A percentile compares a stretch with the other conserved stretches of the same genome.
phyloP scores from a whole-genome alignment of 2,888 invertebrate genomes.

The Pachymerium ferrugineum region DNA sequence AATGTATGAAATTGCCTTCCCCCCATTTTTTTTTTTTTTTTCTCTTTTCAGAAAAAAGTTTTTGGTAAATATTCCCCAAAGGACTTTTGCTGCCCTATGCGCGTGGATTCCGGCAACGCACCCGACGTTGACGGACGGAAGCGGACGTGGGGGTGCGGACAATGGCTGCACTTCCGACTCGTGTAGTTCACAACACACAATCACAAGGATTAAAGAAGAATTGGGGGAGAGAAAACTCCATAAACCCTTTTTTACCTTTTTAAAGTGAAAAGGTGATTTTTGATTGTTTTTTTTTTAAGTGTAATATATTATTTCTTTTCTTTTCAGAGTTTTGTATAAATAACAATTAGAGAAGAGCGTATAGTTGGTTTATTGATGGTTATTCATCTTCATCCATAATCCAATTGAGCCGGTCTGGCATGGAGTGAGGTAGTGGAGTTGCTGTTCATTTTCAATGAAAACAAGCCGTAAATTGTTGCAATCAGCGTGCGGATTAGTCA shows the following conservation, averaged over 20 bases:
- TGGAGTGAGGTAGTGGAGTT: conserved; percentile 6
- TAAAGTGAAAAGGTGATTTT: neutral
- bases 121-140: neutral
- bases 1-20: too few species aligned
- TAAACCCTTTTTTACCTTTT: neutral
- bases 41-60: neutral
- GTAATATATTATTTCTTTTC: neutral
- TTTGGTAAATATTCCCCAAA: neutral
- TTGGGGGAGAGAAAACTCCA: neutral
- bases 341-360: neutral
- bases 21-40: neutral
- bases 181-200: conserved; percentile 3
- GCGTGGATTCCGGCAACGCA: neutral
- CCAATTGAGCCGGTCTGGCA: conserved; percentile 5
- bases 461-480: conserved; percentile 31
- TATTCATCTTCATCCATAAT: conserved; percentile 30
- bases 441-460: conserved; percentile 31
- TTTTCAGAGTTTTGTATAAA: neutral
- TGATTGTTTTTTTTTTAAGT: neutral
- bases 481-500: conserved; percentile 30
- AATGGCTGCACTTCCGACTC: conserved; percentile 5
- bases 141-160: conserved; percentile 15
- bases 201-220: conserved; percentile 19
- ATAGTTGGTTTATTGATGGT: conserved; percentile 11
- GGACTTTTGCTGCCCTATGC: neutral